Evolutionary conservation across 2,888 invertebrate species (phyloP).

Genomic region (Ypsolopha sequella): DNA sequence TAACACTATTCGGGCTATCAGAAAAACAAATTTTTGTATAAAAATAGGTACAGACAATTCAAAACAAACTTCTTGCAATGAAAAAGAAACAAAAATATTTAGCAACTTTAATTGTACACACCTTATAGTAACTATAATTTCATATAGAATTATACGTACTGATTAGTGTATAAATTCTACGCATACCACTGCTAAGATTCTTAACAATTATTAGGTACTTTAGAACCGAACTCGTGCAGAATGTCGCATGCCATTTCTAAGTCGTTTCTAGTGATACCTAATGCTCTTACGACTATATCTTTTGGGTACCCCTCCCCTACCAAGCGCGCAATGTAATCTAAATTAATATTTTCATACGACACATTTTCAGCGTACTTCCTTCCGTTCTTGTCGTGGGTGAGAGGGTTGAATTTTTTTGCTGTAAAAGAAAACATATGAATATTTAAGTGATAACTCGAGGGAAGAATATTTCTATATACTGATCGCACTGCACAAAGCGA

Average conservation of each 20-base stretch:
- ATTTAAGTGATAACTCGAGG: background rate
- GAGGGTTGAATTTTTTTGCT: constrained; percentile 62
- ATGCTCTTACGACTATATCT: constrained; percentile 90
- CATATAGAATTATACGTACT: too few relatives aligned
- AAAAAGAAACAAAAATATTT: too few relatives aligned
- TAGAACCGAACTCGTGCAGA: constrained; percentile 87
- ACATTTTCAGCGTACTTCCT: constrained; percentile 65
- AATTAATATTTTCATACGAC: constrained; percentile 89
- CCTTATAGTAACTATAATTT: too few relatives aligned
- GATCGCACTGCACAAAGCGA: too few relatives aligned
- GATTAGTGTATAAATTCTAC: too few relatives aligned
- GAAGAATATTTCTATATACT: too few relatives aligned
- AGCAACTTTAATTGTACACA: too few relatives aligned
- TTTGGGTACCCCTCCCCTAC: constrained; percentile 92
- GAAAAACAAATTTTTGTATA: too few relatives aligned
- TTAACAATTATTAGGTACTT: constrained; percentile 54
- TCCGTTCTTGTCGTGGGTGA: constrained; percentile 63
- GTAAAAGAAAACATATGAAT: constrained; percentile 10
- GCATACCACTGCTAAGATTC: too few relatives aligned
- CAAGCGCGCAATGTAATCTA: constrained; percentile 90
- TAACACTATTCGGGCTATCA: too few relatives aligned
- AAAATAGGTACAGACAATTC: too few relatives aligned
- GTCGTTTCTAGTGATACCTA: constrained; percentile 94
- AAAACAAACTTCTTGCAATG: too few relatives aligned
- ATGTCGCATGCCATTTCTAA: constrained; percentile 97